Conservation (phyloP, 2,888 invertebrate genomes). For the Ceramica pisi region DNA sequence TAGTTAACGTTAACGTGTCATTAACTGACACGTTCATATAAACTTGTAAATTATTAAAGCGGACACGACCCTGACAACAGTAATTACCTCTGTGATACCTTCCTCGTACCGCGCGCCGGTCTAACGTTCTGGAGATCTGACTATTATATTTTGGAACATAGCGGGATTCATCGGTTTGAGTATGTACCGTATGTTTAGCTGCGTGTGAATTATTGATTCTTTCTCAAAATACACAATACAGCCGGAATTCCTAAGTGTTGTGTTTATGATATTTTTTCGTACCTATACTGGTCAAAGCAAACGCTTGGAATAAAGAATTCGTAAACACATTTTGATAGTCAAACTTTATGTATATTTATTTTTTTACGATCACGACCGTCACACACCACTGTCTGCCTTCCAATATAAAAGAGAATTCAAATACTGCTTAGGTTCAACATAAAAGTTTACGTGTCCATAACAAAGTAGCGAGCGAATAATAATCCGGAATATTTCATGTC, state of each 20-base stretch:
- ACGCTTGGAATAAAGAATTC: constrained; percentile 60
- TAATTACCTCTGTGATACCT: constrained; percentile 69
- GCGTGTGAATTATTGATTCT: constrained; percentile 45
- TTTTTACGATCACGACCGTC: constrained; percentile 66
- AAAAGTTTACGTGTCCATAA: constrained; percentile 81
- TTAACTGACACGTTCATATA: constrained; percentile 88
- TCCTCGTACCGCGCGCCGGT: constrained; percentile 42
- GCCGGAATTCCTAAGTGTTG: not conserved
- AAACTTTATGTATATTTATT: constrained; percentile 62
- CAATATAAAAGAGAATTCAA: constrained; percentile 68
- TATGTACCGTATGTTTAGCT: constrained; percentile 35
- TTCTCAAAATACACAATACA: constrained; percentile 18
- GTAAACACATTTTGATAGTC: constrained; percentile 66
- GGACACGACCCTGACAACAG: constrained; percentile 81
- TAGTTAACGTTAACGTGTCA: constrained; percentile 89
- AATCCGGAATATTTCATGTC: constrained; percentile 80
- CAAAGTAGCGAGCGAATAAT: constrained; percentile 79
- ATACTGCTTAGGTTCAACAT: constrained; percentile 74
- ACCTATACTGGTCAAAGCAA: constrained; percentile 36
- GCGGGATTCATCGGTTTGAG: constrained; percentile 50
- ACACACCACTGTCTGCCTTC: constrained; percentile 62
- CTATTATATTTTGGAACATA: constrained; percentile 60
- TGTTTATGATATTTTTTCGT: not conserved
- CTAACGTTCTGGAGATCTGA: constrained; percentile 56
- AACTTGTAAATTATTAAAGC: constrained; percentile 86